Conservation (phyloP, 1,140 invertebrate genomes). For the Leptoteleia sp. region DNA sequence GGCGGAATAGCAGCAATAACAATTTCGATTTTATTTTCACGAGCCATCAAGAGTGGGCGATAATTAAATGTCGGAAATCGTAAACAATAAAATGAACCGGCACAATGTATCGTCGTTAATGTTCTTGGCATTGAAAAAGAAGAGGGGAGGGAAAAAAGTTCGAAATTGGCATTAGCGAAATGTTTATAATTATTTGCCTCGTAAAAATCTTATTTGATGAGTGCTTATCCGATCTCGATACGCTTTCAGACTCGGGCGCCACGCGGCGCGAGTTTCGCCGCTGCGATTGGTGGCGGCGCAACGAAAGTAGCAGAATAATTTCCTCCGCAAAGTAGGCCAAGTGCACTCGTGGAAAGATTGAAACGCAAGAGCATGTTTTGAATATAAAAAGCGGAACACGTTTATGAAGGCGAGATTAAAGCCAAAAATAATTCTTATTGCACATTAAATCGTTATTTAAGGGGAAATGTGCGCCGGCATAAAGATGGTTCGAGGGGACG, state of each 20-base stretch:
- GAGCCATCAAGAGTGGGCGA: background rate
- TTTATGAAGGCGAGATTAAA: constrained; percentile 60
- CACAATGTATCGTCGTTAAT: constrained; percentile 15
- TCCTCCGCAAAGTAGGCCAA: constrained; percentile 62
- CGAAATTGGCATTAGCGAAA: constrained; percentile 36
- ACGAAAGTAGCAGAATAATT: constrained; percentile 68
- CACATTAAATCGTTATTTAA: constrained; percentile 39
- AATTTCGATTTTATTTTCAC: too few relatives aligned
- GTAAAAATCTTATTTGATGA: constrained; percentile 58
- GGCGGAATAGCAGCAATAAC: too few relatives aligned
- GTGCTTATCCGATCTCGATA: constrained; percentile 66
- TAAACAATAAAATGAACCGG: background rate
- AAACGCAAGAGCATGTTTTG: constrained; percentile 62
- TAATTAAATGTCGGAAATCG: background rate
- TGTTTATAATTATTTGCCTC: constrained; percentile 58
- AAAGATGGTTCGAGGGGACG: constrained; percentile 12
- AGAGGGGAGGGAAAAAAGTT: too few relatives aligned
- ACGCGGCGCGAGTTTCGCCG: constrained; percentile 58
- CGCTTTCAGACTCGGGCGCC: constrained; percentile 68
- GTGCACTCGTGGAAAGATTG: constrained; percentile 67
- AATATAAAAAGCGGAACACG: constrained; percentile 63
- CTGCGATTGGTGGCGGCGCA: constrained; percentile 54
- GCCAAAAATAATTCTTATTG: constrained; percentile 58
- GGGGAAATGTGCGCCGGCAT: constrained; percentile 15
- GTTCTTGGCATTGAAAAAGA: constrained; percentile 11